A percentile compares a stretch with the other conserved stretches of the same genome.
These are phyloP conservation scores for Brachionichthys hirsutus DNA, from an alignment of 2,113 vertebrate species.

Conservation along the genomic window DNA sequence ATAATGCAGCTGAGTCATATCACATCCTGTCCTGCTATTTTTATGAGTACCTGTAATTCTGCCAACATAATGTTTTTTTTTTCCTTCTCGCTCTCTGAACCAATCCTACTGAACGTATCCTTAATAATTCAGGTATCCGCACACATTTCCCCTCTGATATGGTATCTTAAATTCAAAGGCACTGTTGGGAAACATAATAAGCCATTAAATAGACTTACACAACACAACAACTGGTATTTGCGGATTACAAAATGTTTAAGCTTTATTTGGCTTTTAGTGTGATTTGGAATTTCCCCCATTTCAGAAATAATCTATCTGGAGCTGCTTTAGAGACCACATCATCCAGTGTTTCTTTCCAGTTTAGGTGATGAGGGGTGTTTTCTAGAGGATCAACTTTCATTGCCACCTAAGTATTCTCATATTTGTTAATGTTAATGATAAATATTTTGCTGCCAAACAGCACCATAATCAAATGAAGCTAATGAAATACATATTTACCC, in stretches of 20 bases:
- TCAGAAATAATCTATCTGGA: too few relatives aligned
- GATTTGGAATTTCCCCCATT: too few relatives aligned
- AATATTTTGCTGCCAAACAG: conserved; percentile 12
- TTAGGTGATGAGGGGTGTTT: neutral
- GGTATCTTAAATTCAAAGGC: conserved; percentile 28
- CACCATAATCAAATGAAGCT: conserved; percentile 23
- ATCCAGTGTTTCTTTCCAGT: neutral
- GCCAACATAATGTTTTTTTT: conserved; percentile 46
- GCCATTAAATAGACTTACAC: conserved; percentile 3
- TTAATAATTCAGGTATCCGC: conserved; percentile 38
- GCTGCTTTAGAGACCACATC: too few relatives aligned
- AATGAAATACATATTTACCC: conserved; percentile 36
- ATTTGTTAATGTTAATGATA: conserved; percentile 23
- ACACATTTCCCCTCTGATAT: conserved; percentile 27
- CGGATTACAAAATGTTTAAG: too few relatives aligned
- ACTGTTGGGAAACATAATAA: conserved; percentile 24
- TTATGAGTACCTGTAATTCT: conserved; percentile 61
- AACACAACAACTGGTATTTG: too few relatives aligned
- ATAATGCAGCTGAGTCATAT: conserved; percentile 64
- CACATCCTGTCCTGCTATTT: conserved; percentile 56
- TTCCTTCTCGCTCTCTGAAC: neutral
- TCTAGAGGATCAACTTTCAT: neutral
- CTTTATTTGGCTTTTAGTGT: too few relatives aligned
- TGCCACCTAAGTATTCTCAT: conserved; percentile 10
- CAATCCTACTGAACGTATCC: conserved; percentile 42